Evolutionary conservation across 2,888 invertebrate species (phyloP).

Genomic region (Drosophila kuntzei): DNA sequence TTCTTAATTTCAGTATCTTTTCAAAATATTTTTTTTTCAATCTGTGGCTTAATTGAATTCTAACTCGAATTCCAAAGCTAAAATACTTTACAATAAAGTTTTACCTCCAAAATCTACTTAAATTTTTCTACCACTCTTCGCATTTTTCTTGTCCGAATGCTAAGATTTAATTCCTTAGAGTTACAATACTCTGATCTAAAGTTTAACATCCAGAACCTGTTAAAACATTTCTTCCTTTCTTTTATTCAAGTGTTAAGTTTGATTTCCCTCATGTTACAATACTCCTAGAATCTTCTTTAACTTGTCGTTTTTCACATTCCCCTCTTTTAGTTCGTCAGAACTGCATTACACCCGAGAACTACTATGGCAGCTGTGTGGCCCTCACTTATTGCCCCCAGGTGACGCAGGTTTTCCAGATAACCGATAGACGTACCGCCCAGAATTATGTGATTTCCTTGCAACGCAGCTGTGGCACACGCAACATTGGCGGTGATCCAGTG

Average conservation of each 20-base stretch:
- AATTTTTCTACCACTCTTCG: neutral
- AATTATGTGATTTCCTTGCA: conserved; percentile 80
- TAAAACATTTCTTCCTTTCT: too few species aligned
- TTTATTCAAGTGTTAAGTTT: too few species aligned
- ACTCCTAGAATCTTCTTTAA: neutral
- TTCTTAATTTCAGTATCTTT: neutral
- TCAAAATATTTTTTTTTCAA: too few species aligned
- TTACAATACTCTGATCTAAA: too few species aligned
- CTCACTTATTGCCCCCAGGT: conserved; percentile 82
- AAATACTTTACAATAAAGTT: neutral
- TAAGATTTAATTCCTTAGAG: too few species aligned
- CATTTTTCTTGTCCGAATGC: neutral
- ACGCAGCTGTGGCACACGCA: conserved; percentile 81
- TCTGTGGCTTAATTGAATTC: too few species aligned
- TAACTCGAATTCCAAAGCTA: too few species aligned
- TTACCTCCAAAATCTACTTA: neutral
- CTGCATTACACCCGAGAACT: conserved; percentile 83
- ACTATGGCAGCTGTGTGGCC: conserved; percentile 80
- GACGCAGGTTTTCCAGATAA: conserved; percentile 71
- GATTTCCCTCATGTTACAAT: too few species aligned
- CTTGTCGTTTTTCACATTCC: neutral
- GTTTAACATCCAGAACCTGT: too few species aligned
- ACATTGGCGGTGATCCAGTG: conserved; percentile 82
- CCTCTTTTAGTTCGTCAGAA: conserved; percentile 59
- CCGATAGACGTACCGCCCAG: conserved; percentile 67